Base-by-base conservation (phyloP, 2,888 invertebrate species). In the Toxonevra muliebris region DNA sequence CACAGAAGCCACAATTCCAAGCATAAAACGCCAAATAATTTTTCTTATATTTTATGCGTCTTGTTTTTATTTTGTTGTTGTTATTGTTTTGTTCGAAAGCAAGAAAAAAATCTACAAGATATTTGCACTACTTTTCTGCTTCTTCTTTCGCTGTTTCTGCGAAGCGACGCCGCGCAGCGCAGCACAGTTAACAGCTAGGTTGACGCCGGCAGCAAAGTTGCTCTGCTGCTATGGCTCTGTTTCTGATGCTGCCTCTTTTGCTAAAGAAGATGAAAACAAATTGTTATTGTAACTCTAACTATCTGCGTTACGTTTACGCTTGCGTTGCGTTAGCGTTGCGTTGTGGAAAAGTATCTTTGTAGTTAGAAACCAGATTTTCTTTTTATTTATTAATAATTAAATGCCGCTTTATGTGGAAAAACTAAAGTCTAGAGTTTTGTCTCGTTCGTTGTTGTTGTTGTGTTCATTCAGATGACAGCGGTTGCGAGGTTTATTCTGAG, bases 71-170 rank as follows among this genome's bases (percentile, higher is more conserved):
- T 13, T 42, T 17, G 17, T 43, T 59, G 13, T 43, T 42, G 62
- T 20, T 10, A 10, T 13, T 43, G 5, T 30, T 64, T 50, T 64
- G 13, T 42, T 7, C 55, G 42, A 41, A 15, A 30, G 20, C 42
- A n/a, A 12, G 13, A 17, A 54, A 54, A 54, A 40, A 62, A 52
- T 43, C 64, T 61, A 58, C 55, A 62, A 68, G 63, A 64, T 60
- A 71, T 48, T 69, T 53, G 64, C 61, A 65, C 66, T 61, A 65
- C 66, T 68, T 69, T 71, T 61, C 64, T 64, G 42, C 65, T 40
- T 30, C 48, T n/a, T 15, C 15, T 48, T 48, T 5, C 3, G 15
- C 48, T 48, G 15, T 8, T 48, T 48, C 48, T n/a, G 7, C 7
- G 30, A n/a, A n/a, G n/a, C n/a, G n/a, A n/a, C n/a, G n/a, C n/a